Conservation (phyloP, 2,797 vertebrate genomes). For the Cyprinodon diabolis region DNA sequence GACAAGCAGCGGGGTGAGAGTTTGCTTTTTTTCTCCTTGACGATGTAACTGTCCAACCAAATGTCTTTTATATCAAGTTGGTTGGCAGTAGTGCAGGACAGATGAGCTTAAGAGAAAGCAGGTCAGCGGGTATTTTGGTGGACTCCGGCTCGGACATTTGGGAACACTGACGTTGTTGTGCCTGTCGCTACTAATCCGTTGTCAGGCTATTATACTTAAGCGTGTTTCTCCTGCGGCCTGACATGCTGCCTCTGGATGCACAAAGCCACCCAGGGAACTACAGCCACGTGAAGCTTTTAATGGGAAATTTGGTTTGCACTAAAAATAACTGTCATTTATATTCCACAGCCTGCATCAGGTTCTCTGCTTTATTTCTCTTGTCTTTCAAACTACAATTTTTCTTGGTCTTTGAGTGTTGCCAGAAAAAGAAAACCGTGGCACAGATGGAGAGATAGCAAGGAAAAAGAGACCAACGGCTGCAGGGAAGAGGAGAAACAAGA, state of each 20-base stretch:
- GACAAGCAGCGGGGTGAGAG: conserved; percentile 11
- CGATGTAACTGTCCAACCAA: conserved; percentile 51
- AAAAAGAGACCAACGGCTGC: conserved; percentile 42
- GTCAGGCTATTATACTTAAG: conserved; percentile 25
- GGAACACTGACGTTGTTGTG: conserved; percentile 25
- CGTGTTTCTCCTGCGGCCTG: conserved; percentile 34
- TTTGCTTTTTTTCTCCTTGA: conserved; percentile 37
- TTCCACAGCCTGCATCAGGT: conserved; percentile 59
- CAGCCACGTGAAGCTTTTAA: conserved; percentile 68
- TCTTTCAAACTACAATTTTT: conserved; percentile 35
- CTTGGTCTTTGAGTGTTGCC: conserved; percentile 31
- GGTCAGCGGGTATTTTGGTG: conserved; percentile 75
- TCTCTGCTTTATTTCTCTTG: conserved; percentile 20
- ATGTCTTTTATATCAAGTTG: conserved; percentile 60
- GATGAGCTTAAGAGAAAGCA: conserved; percentile 70
- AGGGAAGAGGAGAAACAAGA: conserved; percentile 14
- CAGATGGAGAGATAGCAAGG: conserved; percentile 57
- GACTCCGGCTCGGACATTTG: conserved; percentile 34
- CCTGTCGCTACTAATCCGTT: conserved; percentile 30
- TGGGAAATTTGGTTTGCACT: conserved; percentile 51
- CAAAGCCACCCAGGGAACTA: conserved; percentile 64
- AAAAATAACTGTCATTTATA: conserved; percentile 66
- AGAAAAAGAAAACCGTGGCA: conserved; percentile 33
- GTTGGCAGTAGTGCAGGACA: conserved; percentile 39
- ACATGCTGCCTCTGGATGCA: conserved; percentile 30